Conservation (phyloP, 2,888 invertebrate species). For the Teleogryllus oceanicus region DNA sequence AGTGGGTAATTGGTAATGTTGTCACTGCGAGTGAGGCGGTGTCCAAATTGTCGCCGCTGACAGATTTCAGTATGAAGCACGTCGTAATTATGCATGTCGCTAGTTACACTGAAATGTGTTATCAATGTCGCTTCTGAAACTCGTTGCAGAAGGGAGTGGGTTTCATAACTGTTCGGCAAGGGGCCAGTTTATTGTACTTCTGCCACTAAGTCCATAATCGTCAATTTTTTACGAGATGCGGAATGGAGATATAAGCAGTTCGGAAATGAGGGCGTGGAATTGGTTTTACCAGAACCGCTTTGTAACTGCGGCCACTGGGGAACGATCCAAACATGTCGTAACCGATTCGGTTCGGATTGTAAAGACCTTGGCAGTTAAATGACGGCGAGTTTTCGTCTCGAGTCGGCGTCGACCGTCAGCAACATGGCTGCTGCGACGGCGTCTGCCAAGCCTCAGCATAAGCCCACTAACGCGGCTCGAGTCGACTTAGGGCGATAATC, state of each 20-base stretch:
- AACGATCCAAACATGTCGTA: no score
- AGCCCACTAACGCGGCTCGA: no score
- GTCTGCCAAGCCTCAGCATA: no score
- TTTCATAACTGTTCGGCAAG: background rate
- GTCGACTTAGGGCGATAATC: no score
- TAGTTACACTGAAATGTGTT: background rate
- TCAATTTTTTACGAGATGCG: constrained; percentile 7
- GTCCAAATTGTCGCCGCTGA: background rate
- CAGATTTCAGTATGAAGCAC: background rate
- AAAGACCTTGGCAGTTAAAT: no score
- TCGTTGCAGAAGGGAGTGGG: background rate
- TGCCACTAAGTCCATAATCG: background rate
- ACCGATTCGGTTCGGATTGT: no score
- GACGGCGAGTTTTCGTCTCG: no score
- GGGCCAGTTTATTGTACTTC: background rate
- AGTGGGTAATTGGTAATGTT: constrained; percentile 4
- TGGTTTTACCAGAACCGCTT: no score
- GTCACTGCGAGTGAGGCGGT: background rate
- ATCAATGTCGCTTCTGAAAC: background rate
- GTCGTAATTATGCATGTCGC: constrained; percentile 11
- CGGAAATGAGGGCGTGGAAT: no score
- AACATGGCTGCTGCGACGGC: no score
- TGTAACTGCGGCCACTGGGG: no score
- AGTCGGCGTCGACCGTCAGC: no score
- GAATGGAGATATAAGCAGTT: background rate